phyloP scores from a whole-genome alignment of 2,113 vertebrate species.

The rabbit (Oryctolagus cuniculus) region DNA sequence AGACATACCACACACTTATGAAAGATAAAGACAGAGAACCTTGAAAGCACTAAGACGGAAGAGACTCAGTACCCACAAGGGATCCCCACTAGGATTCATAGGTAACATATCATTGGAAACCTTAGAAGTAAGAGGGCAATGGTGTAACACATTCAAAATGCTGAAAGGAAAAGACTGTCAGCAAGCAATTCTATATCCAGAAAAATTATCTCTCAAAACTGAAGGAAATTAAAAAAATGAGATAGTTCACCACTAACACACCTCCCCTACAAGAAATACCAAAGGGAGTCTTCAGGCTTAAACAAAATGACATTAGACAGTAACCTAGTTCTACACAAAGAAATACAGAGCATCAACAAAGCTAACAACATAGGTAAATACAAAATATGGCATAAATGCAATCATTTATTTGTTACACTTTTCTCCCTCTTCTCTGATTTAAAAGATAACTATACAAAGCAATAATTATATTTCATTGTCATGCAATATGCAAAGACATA shows the following conservation, averaged over 20 bases:
- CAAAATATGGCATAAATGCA: conserved; percentile 28
- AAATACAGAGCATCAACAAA: conserved; percentile 16
- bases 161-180: conserved; percentile 39
- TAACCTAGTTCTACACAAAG: background rate
- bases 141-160: background rate
- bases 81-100: conserved; percentile 14
- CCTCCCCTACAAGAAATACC: background rate
- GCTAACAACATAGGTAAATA: background rate
- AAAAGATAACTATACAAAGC: background rate
- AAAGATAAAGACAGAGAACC: conserved; percentile 39
- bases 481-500: conserved; percentile 17
- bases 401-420: background rate
- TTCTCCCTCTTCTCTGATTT: background rate
- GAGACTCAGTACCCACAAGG: background rate
- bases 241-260: background rate
- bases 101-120: conserved; percentile 29
- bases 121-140: background rate
- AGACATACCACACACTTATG: conserved; percentile 30
- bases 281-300: no score
- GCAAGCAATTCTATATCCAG: background rate
- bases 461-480: conserved; percentile 31
- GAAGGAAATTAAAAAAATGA: conserved; percentile 22
- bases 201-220: background rate
- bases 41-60: conserved; percentile 17
- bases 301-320: background rate